Percentiles rank a stretch among this genome's conserved stretches.
These are phyloP conservation scores for Diloba caeruleocephala DNA, from an alignment of 2,888 invertebrate genomes.

Conservation along the genomic window DNA sequence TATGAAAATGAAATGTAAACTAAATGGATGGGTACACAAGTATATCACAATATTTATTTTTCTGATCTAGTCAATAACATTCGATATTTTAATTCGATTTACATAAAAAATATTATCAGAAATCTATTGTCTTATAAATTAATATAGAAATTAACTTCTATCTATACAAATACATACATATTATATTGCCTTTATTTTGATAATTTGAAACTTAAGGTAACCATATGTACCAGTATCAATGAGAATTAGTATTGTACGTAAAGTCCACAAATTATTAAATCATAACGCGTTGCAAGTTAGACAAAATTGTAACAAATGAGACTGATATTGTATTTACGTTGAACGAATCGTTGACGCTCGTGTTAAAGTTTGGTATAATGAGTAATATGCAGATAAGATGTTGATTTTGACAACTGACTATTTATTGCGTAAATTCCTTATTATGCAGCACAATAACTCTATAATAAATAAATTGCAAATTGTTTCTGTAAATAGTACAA, in stretches of 20 bases:
- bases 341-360: constrained; percentile 55
- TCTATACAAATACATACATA: constrained; percentile 28
- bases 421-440: constrained; percentile 31
- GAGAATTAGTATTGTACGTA: constrained; percentile 22
- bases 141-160: constrained; percentile 40
- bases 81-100: constrained; percentile 50
- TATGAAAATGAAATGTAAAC: constrained; percentile 40
- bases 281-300: constrained; percentile 58
- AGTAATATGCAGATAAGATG: constrained; percentile 46
- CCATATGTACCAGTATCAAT: constrained; percentile 38
- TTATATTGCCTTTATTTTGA: constrained; percentile 60
- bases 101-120: constrained; percentile 41
- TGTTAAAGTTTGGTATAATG: constrained; percentile 61
- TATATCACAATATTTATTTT: constrained; percentile 62
- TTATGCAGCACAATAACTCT: constrained; percentile 23
- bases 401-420: constrained; percentile 40
- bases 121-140: constrained; percentile 42
- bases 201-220: constrained; percentile 62
- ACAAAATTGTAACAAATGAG: constrained; percentile 73
- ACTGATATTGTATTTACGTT: constrained; percentile 81
- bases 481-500: constrained; percentile 68
- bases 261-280: constrained; percentile 34
- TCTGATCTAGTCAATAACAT: constrained; percentile 70
- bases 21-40: constrained; percentile 55
- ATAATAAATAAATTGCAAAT: constrained; percentile 17